A percentile compares a stretch with the other conserved stretches of the same genome.
phyloP scores from a whole-genome alignment of 2,888 invertebrate genomes.

The Acleris holmiana region DNA sequence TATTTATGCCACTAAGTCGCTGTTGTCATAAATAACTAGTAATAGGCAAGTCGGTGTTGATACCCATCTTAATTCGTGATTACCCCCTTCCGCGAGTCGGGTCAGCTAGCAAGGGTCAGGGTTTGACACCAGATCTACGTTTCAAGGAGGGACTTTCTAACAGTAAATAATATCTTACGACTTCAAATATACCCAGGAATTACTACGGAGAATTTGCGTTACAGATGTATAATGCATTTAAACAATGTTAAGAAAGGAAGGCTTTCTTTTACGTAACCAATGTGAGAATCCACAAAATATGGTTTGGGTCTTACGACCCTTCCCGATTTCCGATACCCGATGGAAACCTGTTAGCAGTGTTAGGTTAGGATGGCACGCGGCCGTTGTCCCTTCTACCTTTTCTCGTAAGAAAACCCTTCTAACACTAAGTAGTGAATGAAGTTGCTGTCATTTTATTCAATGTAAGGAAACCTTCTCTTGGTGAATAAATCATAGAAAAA shows the following conservation, averaged over 20 bases:
- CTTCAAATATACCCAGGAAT: conserved; percentile 1
- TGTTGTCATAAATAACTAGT: conserved; percentile 57
- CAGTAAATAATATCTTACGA: conserved; percentile 36
- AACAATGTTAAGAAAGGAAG: too few relatives aligned
- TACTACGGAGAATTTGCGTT: neutral
- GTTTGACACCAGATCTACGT: conserved; percentile 54
- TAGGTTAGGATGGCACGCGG: neutral
- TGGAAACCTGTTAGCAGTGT: conserved; percentile 15
- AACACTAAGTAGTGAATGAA: neutral
- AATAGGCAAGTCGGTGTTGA: conserved; percentile 47
- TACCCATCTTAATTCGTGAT: conserved; percentile 62
- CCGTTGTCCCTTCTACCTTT: conserved; percentile 3
- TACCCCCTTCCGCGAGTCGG: conserved; percentile 78
- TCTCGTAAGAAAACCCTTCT: conserved; percentile 2
- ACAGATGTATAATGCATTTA: neutral
- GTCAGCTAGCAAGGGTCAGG: conserved; percentile 74
- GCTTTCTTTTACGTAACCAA: conserved; percentile 8
- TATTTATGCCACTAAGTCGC: conserved; percentile 44
- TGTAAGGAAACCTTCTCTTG: neutral
- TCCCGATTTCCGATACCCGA: conserved; percentile 11
- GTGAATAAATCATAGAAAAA: too few relatives aligned
- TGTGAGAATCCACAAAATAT: conserved; percentile 1
- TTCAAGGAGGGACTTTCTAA: conserved; percentile 51
- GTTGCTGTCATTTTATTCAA: neutral
- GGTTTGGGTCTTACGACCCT: conserved; percentile 7